Base-by-base conservation (phyloP, 2,888 invertebrate species). In the Odontocerum albicorne region DNA sequence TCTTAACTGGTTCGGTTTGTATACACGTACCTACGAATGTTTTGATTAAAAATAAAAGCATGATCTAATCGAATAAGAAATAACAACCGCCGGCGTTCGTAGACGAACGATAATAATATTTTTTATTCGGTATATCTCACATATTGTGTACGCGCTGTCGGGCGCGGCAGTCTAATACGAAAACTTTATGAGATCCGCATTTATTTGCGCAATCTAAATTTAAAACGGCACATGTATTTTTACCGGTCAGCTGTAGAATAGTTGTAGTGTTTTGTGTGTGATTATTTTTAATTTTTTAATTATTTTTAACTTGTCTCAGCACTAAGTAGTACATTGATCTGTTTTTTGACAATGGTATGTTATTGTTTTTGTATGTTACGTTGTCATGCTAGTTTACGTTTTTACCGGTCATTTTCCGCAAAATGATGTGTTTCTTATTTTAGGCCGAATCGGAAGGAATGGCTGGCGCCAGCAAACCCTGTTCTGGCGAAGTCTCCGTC, bases 401-500 rank as follows among this genome's bases (percentile, higher is more conserved):
- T 43, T 22, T 19, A 12, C 12, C n/a, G 42, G 10, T 8, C 13
- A 4, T 20, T 6, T 7, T 27, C 27, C 4, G 6, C 27, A 7
- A 4, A 27, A 13, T 22, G 19, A 12, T 17, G 12, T 36, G 6
- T 22, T 10, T 33, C n/a, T 45, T 45, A 3, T 42, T 55, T 40
- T 55, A 59, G 59, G 13, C 64, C 64, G 68, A 68, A 55, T 69
- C 68, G 58, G 35, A 44, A 49, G 72, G 70, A 43, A 78, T 78
- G 78, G 71, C 69, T 21, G 65, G 69, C 43, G 63, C 72, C 56
- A 78, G 78, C 65, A 78, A 72, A 64, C 68, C 73, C 59, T 45
- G 54, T 10, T n/a, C 50, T 21, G 40, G 55, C 31, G 47, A 49
- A 38, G 73, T 13, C 32, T 68, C 50, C 64, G 74, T 59, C 67